Base-by-base conservation (phyloP, 2,113 vertebrate genomes). In the Leucoraja erinaceus region DNA sequence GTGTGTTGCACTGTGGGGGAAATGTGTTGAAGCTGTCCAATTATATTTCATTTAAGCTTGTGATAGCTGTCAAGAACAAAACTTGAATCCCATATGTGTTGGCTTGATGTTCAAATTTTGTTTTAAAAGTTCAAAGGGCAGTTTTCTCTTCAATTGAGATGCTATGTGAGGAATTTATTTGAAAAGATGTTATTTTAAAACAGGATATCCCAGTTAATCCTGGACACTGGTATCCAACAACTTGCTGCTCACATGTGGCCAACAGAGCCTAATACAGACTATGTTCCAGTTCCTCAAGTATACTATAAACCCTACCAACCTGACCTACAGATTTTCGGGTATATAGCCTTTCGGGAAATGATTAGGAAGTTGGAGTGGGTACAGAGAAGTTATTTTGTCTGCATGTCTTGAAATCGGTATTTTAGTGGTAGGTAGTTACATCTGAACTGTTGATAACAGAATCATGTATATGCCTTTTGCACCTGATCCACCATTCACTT, bases 21-120 rank as follows among this genome's bases (percentile, higher is more conserved):
- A 91, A 72, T 22, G 68, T 90, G 84, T 90, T 70, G 88, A 91
- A 91, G 10, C 88, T 72, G 66, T 91, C 33, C 66, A 91, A 72
- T 22, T 38, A 47, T 25, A 91, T 91, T 70, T 91, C 31, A 91
- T 18, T 28, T 38, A 70, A 91, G 88, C 68, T 72, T 72, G 3
- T 91, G 72, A 72, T 33, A 91, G 31, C 22, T 91, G 88, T 38
- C 18, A 47, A 31, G 38, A 22, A 14, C n/a, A n/a, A 91, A 66
- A 91, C 88, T 91, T 72, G 10, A 91, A 25, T 68, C 66, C 68
- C 25, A 63, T 47, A 25, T 91, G 66, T 61, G n/a, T 91, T 20
- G 20, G 33, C 33, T 72, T 33, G 31, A 18, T 68, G 84, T 88
- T 88, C 56, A 20, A 16, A 66, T 31, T 66, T 88, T 28, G 28